Conservation (phyloP, 1,140 invertebrate genomes). For the Drosophila ogumai region DNA sequence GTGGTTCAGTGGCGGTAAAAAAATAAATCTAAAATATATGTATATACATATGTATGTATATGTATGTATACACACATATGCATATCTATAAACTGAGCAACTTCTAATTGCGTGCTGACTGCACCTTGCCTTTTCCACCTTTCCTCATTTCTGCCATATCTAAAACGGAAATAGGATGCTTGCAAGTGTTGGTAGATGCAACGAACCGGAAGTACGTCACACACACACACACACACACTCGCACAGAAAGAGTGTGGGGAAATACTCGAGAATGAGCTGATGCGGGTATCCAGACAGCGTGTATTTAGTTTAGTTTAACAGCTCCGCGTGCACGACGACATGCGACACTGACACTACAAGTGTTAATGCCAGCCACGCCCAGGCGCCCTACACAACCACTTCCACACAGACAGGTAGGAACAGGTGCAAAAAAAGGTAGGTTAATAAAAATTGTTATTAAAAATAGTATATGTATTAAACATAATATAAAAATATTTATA, state of each 20-base stretch:
- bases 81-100: constrained; percentile 48
- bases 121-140: constrained; percentile 33
- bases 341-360: constrained; percentile 82
- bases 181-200: constrained; percentile 47
- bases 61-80: not conserved
- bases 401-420: constrained; percentile 1
- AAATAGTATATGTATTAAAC: not conserved
- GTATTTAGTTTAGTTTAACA: constrained; percentile 82
- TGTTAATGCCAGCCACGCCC: constrained; percentile 77
- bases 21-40: not conserved
- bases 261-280: constrained; percentile 65
- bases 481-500: not conserved
- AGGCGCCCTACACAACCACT: constrained; percentile 11
- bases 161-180: constrained; percentile 46
- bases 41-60: no score
- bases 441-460: not conserved
- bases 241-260: constrained; percentile 4
- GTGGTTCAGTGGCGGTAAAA: not conserved
- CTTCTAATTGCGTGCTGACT: constrained; percentile 62
- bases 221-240: constrained; percentile 4
- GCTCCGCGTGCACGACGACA: constrained; percentile 72
- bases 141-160: constrained; percentile 14
- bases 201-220: constrained; percentile 33
- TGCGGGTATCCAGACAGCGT: constrained; percentile 72
- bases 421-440: not conserved